Evolutionary conservation across 2,113 vertebrate genomes (phyloP), one percentile per base, ranked within the genome.

Genomic region (Mustela lutreola): DNA sequence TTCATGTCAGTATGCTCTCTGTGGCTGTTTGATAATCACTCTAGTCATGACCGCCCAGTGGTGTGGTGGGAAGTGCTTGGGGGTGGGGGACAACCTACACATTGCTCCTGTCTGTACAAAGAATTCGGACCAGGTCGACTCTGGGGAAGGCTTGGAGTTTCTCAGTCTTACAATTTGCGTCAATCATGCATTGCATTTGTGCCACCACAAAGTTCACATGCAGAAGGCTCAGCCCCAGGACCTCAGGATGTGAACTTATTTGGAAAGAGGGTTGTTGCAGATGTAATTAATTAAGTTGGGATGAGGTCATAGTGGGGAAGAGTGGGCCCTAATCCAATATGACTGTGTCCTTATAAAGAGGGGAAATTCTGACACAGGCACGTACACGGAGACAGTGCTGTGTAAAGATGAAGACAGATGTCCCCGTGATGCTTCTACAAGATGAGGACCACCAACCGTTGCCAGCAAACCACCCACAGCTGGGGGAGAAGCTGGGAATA

Each of bases 371-470:
- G 19, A 24, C 88, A 78, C 7, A 71, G 76, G 48, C 45, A 71
- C 1, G 24, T 11, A 15, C 15, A 76, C 48, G 16, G 18, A 60
- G 58, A 84, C 31, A 70, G 58, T 0, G 0, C 2, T 18, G 31
- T 6, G 19, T 58, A 19, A 89, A 53, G 26, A 67, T 2, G 8
- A 39, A 91, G 36, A 26, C 28, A 80, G 45, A 53, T 10, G 15
- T 8, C 0, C 0, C 8, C 3, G 4, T 2, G 28, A 16, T 15
- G 15, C n/a, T 2, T 42, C 31, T 42, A 28, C 4, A 24, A 39
- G 31, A 60, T 0, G 1, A 60, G 12, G 65, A 62, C 21, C 22
- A 28, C 45, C n/a, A 8, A 48, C 14, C 22, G 81, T 31, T 1
- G n/a, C 26, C 70, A 70, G 73, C n/a, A 33, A 76, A 53, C 10